A percentile compares a stretch with the other conserved stretches of the same genome.
Conservation (phyloP, 1,140 invertebrate species). For the Adelges cooleyi region DNA sequence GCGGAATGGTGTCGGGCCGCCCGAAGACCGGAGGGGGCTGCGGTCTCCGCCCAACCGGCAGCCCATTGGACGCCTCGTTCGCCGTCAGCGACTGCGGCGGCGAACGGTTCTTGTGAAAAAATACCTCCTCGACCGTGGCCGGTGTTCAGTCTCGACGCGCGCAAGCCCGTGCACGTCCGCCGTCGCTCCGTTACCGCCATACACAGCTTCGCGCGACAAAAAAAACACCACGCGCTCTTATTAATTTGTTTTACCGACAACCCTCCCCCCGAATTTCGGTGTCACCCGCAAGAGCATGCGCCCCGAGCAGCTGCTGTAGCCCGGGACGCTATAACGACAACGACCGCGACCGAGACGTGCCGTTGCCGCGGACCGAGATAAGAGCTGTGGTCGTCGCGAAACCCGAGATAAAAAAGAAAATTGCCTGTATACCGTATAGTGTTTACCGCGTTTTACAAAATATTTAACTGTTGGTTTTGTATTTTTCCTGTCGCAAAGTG, state of each 20-base stretch:
- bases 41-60: background rate
- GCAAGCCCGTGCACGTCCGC: conserved; percentile 5
- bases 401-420: too few relatives aligned
- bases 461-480: too few relatives aligned
- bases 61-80: conserved; percentile 1
- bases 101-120: background rate
- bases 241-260: background rate
- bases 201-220: background rate
- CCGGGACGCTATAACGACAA: too few relatives aligned
- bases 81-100: background rate
- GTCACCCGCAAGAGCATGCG: background rate
- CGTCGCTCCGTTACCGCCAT: background rate
- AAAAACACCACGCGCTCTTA: background rate
- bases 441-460: too few relatives aligned
- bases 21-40: background rate
- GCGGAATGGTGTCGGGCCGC: background rate
- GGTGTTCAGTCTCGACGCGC: conserved; percentile 22
- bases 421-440: too few relatives aligned
- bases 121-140: background rate
- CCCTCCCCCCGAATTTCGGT: background rate
- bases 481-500: too few relatives aligned
- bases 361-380: too few relatives aligned
- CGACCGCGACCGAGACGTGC: too few relatives aligned
- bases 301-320: too few relatives aligned
- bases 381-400: too few relatives aligned